Base-by-base conservation (phyloP, 2,797 vertebrate genomes). In the Fistularia tabacaria region DNA sequence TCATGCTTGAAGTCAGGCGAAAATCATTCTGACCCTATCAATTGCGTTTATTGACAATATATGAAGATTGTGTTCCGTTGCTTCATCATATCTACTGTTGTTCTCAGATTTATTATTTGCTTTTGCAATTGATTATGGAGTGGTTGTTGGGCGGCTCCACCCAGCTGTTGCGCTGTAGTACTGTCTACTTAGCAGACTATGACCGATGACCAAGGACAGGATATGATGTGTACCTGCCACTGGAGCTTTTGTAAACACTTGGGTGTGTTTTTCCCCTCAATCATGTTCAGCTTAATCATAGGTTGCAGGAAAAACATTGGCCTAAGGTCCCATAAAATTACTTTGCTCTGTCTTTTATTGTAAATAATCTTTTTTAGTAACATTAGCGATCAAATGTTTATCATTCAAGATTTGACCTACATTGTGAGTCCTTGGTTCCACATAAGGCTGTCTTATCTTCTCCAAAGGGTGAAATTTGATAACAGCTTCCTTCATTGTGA, bases 201-300 rank as follows among this genome's bases (percentile, higher is more conserved):
- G 76, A 85, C 81, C 71, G 71, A 74, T 79, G 88, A 86, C 86
- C 85, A 66, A 46, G 79, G 66, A 82, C 85, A 88, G 88, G 87
- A 89, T 87, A 85, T 89, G 88, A 88, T 87, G 80, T 66, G 64
- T 87, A 80, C 81, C 79, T 85, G 73, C 80, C 83, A 83, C 75
- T 76, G 59, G 64, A 76, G 83, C 82, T 82, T 85, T 84, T 76
- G 71, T 87, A 87, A 89, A 90, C 81, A 85, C 59, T 79, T 62
- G 81, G 67, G 71, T 82, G 66, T 81, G 71, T 84, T 88, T 85
- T 86, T 79, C 82, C 82, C 83, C 71, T 80, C 72, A 38, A 78
- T 79, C 74, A 74, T 81, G 75, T 73, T 67, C 70, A 74, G 54
- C 69, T 74, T 69, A 66, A 71, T 73, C 69, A 69, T 64, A 74